Conservation (phyloP, 64 coral and sea anemone genomes). For the Catalaphyllia jardinei region DNA sequence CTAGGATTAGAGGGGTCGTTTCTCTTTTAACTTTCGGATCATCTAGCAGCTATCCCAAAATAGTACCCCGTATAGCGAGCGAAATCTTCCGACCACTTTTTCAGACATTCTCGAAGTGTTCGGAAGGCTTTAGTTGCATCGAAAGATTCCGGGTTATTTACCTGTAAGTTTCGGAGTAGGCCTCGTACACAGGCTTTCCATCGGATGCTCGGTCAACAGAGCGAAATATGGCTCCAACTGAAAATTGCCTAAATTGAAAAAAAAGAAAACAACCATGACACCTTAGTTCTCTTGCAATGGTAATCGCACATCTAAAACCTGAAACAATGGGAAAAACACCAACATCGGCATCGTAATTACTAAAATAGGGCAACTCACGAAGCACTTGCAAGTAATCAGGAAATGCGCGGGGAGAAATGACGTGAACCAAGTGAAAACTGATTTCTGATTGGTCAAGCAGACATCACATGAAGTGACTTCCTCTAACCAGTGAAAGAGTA, state of each 20-base stretch:
- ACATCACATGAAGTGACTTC: too few species aligned
- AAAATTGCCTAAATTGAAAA: slow-evolving; percentile 71
- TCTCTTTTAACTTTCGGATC: too few species aligned
- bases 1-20: too few species aligned
- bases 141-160: background rate
- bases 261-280: background rate
- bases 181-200: slow-evolving; percentile 81
- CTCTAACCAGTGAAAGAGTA: too few species aligned
- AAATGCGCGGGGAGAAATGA: too few species aligned
- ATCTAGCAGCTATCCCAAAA: too few species aligned
- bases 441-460: too few species aligned
- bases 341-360: too few species aligned
- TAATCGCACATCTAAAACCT: background rate
- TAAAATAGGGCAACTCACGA: too few species aligned
- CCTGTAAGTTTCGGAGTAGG: slow-evolving; percentile 89
- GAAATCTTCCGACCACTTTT: background rate
- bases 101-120: background rate
- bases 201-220: slow-evolving; percentile 60
- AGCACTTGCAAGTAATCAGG: too few species aligned
- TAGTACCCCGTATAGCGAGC: too few species aligned
- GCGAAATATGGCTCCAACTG: slow-evolving; percentile 77
- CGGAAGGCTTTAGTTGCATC: background rate
- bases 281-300: background rate
- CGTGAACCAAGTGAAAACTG: too few species aligned
- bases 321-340: background rate